phyloP scores from a whole-genome alignment of 1,140 invertebrate genomes.

The Geopemphigus sp. region DNA sequence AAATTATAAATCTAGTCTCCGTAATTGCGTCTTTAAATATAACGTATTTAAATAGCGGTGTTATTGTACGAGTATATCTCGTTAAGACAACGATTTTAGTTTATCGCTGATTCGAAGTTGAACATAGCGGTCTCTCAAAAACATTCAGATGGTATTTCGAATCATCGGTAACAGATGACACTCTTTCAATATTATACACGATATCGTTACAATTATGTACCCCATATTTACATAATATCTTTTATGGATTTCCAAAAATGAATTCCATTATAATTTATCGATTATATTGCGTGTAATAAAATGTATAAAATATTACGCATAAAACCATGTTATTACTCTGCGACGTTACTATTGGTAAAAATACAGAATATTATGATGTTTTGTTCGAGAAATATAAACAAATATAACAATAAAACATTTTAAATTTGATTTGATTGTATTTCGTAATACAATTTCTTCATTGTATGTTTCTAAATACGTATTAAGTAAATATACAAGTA shows the following conservation, averaged over 20 bases:
- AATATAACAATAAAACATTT: not conserved
- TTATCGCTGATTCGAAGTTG: no score
- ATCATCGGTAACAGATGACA: not conserved
- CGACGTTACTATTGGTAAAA: no score
- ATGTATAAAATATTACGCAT: no score
- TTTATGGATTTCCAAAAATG: not conserved
- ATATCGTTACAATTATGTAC: conserved; percentile 1
- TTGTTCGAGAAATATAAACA: no score
- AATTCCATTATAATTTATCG: not conserved
- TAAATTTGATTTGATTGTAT: not conserved
- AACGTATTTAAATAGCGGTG: no score
- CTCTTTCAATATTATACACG: not conserved
- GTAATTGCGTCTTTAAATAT: no score
- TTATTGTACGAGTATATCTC: no score
- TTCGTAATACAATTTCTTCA: no score
- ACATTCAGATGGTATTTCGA: not conserved
- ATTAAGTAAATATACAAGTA: not conserved
- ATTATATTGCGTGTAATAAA: not conserved
- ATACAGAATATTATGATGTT: no score
- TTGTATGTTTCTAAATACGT: not conserved
- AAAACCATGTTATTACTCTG: no score
- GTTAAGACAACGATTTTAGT: no score
- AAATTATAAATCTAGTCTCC: no score
- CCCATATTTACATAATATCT: not conserved
- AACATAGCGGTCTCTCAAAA: not conserved